A percentile compares a stretch with the other conserved stretches of the same genome.
Conservation (phyloP, 2,888 invertebrate genomes). For the Trachelus iudaicus region DNA sequence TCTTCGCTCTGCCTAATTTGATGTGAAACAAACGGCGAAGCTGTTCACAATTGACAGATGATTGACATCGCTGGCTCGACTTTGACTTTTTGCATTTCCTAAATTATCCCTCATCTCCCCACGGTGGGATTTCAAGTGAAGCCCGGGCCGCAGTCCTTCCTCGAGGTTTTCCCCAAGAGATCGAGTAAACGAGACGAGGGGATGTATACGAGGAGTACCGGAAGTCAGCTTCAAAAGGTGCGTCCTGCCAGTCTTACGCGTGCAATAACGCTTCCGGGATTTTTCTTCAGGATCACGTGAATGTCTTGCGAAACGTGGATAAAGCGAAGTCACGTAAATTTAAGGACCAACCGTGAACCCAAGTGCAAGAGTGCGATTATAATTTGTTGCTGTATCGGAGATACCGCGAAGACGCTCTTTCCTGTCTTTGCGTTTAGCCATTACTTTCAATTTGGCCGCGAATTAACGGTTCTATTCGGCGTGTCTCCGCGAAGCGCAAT, state of each 20-base stretch:
- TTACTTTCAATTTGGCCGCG: slow-evolving; percentile 64
- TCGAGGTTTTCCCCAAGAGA: background rate
- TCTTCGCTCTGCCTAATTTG: background rate
- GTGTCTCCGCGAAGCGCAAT: slow-evolving; percentile 58
- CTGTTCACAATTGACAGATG: background rate
- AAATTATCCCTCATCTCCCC: background rate
- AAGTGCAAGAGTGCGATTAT: background rate
- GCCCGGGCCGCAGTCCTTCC: background rate
- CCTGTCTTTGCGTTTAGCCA: slow-evolving; percentile 31
- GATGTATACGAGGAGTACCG: background rate
- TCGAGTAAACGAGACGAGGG: background rate
- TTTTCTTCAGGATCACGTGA: background rate
- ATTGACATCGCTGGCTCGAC: background rate
- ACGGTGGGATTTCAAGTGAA: background rate
- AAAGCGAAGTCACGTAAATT: background rate
- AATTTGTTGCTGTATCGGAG: background rate
- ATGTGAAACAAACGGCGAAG: background rate
- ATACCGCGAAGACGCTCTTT: background rate
- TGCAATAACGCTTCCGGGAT: background rate
- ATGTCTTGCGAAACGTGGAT: too few relatives aligned
- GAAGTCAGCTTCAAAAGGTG: background rate
- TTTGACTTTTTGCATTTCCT: background rate
- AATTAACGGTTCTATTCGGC: slow-evolving; percentile 62
- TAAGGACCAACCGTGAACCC: background rate
- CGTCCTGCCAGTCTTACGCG: background rate